Conservation (phyloP, 2,113 vertebrate genomes). For the Sphaerodactylus townsendi region DNA sequence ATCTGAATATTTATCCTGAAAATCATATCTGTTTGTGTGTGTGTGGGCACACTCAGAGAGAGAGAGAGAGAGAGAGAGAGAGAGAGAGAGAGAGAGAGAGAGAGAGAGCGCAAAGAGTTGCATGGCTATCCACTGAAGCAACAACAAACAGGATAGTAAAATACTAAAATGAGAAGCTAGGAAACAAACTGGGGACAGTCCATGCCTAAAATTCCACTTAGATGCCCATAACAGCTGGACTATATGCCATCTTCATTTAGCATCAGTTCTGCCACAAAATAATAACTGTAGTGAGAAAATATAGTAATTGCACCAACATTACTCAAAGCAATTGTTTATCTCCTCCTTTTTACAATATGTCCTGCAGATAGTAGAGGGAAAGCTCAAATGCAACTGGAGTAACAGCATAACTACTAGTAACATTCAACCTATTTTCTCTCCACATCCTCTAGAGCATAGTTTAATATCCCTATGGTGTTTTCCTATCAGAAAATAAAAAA, state of each 20-base stretch:
- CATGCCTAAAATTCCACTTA: neutral
- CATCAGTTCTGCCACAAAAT: neutral
- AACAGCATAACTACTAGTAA: neutral
- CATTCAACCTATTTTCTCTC: neutral
- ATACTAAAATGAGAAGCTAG: neutral
- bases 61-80: no score
- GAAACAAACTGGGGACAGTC: neutral
- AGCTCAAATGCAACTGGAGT: neutral
- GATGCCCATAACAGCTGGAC: neutral
- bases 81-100: no score
- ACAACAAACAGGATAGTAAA: neutral
- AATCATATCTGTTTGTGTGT: neutral
- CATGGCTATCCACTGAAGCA: neutral
- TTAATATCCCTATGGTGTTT: no score
- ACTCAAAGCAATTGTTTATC: neutral
- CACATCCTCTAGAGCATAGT: neutral
- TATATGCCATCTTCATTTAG: neutral
- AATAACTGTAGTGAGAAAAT: neutral
- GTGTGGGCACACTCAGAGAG: no score
- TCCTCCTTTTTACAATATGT: neutral
- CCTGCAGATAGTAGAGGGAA: neutral
- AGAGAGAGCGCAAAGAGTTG: no score
- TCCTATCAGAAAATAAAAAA: no score
- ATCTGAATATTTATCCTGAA: neutral
- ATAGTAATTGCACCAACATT: neutral